Conservation (phyloP, 1,140 invertebrate species). For the Trichonephila clavipes region DNA sequence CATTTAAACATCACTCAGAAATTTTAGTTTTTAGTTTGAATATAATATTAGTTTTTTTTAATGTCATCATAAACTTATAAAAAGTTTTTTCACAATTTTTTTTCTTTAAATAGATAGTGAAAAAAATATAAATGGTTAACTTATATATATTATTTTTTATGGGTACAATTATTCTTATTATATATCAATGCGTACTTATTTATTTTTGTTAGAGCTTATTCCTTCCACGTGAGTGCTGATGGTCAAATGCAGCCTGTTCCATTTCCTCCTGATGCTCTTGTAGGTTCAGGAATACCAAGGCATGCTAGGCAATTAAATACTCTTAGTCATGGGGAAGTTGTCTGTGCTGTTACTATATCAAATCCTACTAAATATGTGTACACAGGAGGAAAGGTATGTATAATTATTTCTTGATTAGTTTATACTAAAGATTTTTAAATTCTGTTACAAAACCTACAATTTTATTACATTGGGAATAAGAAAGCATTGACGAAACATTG, state of each 20-base stretch:
- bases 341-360: slow-evolving; percentile 93
- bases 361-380: slow-evolving; percentile 96
- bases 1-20: no score
- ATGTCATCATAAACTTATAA: no score
- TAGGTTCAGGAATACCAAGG: slow-evolving; percentile 94
- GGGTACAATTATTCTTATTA: no score
- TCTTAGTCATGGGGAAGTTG: slow-evolving; percentile 95
- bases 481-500: no score
- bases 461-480: no score
- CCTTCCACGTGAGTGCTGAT: slow-evolving; percentile 94
- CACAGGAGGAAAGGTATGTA: slow-evolving; percentile 93
- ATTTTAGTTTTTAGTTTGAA: no score
- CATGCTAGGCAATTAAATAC: slow-evolving; percentile 94
- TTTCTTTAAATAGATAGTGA: no score
- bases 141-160: no score
- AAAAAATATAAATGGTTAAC: no score
- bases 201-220: slow-evolving; percentile 89
- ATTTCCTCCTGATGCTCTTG: slow-evolving; percentile 96
- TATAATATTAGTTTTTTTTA: no score
- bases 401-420: not conserved
- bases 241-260: slow-evolving; percentile 93
- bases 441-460: no score
- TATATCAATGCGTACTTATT: not conserved
- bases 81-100: no score
- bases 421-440: not conserved